Percentiles rank a stretch among this genome's conserved stretches.
Evolutionary conservation across 2,113 vertebrate genomes (phyloP).

Genomic region (Podarcis raffonei): DNA sequence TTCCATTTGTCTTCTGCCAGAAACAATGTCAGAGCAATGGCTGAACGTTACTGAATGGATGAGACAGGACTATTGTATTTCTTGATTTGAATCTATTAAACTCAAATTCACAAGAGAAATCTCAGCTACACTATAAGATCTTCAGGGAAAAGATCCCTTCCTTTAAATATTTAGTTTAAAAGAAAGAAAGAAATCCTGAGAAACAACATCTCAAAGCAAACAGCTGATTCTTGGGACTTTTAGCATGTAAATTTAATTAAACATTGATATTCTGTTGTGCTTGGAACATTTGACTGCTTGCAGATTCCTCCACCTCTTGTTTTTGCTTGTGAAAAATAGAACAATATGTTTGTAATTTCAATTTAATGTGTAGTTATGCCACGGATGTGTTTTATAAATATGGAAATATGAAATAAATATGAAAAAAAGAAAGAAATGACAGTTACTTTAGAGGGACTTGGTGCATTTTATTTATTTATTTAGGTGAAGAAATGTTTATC

Average conservation of each 20-base stretch:
- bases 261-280: not conserved
- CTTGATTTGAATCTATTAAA: fast-evolving
- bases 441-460: not conserved
- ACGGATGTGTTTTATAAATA: conserved; percentile 64
- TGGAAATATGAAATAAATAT: conserved; percentile 47
- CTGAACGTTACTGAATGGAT: not conserved
- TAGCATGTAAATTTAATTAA: fast-evolving
- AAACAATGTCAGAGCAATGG: not conserved
- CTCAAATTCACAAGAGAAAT: not conserved
- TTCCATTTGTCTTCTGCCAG: fast-evolving
- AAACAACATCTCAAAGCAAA: not conserved
- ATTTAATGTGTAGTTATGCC: conserved; percentile 31
- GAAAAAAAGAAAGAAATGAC: conserved; percentile 55
- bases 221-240: not conserved
- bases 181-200: not conserved
- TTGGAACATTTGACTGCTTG: not conserved
- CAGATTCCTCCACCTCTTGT: not conserved
- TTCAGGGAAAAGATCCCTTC: not conserved
- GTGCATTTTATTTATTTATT: too few relatives aligned
- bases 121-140: not conserved
- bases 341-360: conserved; percentile 16
- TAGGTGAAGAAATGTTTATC: too few relatives aligned
- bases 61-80: not conserved
- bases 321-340: not conserved
- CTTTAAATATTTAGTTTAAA: not conserved